Conservation (phyloP, 2,888 invertebrate genomes). For the Clostera curtula region DNA sequence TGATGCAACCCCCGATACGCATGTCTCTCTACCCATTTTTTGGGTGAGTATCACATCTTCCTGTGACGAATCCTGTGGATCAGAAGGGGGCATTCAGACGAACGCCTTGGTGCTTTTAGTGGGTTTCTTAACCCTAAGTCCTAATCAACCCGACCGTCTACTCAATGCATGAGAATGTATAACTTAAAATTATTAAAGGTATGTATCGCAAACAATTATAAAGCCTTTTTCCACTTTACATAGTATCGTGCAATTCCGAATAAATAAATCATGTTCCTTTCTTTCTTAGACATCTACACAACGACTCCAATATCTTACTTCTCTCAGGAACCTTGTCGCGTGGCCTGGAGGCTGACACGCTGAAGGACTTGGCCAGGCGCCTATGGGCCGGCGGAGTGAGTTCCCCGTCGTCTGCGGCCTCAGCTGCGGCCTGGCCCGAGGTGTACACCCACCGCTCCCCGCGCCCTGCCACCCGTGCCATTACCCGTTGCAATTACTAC, state of each 20-base stretch:
- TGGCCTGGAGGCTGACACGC: slow-evolving; percentile 82
- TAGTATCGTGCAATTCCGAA: not conserved
- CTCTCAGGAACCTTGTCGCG: slow-evolving; percentile 43
- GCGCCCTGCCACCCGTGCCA: slow-evolving; percentile 51
- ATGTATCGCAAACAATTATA: no score
- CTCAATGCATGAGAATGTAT: no score
- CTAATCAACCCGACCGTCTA: no score
- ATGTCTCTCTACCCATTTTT: no score
- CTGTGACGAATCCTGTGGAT: no score
- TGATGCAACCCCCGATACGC: no score
- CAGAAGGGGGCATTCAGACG: no score
- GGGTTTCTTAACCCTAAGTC: no score
- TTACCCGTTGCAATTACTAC: slow-evolving; percentile 33
- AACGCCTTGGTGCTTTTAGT: no score
- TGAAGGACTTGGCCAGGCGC: slow-evolving; percentile 93
- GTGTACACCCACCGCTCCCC: slow-evolving; percentile 42
- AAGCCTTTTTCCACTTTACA: no score
- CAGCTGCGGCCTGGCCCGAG: slow-evolving; percentile 35
- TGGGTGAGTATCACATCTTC: no score
- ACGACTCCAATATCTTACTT: slow-evolving; percentile 37
- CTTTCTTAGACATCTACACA: not conserved
- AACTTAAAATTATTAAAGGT: no score
- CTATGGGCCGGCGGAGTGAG: slow-evolving; percentile 90
- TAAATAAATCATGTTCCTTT: not conserved
- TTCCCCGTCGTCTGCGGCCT: slow-evolving; percentile 65